A percentile compares a stretch with the other conserved stretches of the same genome.
Evolutionary conservation across 2,113 vertebrate genomes (phyloP).

Genomic region (Gobius niger): DNA sequence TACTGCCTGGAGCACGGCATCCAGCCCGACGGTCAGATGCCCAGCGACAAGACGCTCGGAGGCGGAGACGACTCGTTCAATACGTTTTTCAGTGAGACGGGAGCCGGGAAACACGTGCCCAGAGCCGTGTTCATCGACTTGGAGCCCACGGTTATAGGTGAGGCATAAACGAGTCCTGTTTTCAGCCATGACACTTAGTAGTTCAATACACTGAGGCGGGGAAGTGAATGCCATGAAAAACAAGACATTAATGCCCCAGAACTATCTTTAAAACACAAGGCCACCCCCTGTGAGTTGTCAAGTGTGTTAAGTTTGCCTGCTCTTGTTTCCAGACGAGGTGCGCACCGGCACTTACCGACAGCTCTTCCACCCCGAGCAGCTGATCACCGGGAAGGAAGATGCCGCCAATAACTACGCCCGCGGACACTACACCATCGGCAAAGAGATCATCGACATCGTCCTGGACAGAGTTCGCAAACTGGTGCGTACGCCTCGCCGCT

Average conservation of each 20-base stretch:
- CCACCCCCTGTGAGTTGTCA: too few relatives aligned
- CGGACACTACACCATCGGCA: slow-evolving; percentile 74
- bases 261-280: too few relatives aligned
- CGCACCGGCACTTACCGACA: slow-evolving; percentile 82
- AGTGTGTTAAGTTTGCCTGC: too few relatives aligned
- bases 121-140: slow-evolving; percentile 74
- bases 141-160: slow-evolving; percentile 75
- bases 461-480: slow-evolving; percentile 72
- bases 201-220: too few relatives aligned
- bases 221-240: too few relatives aligned
- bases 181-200: too few relatives aligned
- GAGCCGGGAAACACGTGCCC: slow-evolving; percentile 75
- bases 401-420: slow-evolving; percentile 87
- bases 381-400: slow-evolving; percentile 87
- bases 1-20: slow-evolving; percentile 89
- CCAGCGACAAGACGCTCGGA: slow-evolving; percentile 66
- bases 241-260: too few relatives aligned
- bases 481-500: slow-evolving; percentile 46
- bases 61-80: slow-evolving; percentile 76
- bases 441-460: slow-evolving; percentile 74
- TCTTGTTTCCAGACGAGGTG: slow-evolving; percentile 73
- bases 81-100: slow-evolving; percentile 78
- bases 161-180: neutral
- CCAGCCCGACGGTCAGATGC: slow-evolving; percentile 75
- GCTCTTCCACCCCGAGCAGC: slow-evolving; percentile 84